Evolutionary conservation across 2,113 vertebrate genomes (phyloP), one percentile per base, ranked within the genome.

Genomic region (Etheostoma spectabile): DNA sequence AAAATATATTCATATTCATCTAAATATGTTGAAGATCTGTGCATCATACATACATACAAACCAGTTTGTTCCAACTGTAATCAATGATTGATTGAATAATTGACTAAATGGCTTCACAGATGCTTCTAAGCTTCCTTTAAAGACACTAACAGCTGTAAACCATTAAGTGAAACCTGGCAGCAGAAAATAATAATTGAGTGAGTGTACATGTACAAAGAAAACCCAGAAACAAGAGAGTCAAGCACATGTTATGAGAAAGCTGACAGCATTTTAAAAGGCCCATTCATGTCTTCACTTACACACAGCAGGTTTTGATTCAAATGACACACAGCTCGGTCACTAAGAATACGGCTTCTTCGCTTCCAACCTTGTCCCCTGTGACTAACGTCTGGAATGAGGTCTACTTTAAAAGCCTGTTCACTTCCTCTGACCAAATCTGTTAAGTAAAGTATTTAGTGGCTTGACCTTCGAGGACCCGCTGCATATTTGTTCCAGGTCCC

Each of bases 401-500:
- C 82, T 72, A 1, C 48, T 51, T 46, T 51, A 33, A 59, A 78
- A 38, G n/a, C 74, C 65, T 21, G 30, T 77, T 74, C 74, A 42
- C 80, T 61, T 70, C 33, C 67, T 68, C 24, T n/a, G 51, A 72
- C 66, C 71, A 55, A 83, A 51, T 55, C 84, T 59, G 79, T 76
- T 80, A 80, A 76, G 75, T 48, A 64, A 80, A 69, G 80, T 55
- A 19, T 86, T 85, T 69, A 87, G 75, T 35, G 63, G 30, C 46
- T 65, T 88, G 88, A 92, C 89, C 82, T 52, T 1, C 33, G 13
- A 0, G 62, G 61, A 84, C 80, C 42, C 1, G 53, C 78, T 56
- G 76, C 80, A 73, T 90, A 61, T 79, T 87, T 84, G 83, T 14
- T 74, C 51, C 74, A 19, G 45, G 74, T 86, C 80, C 78, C 45